Evolutionary conservation across 2,888 invertebrate genomes (phyloP).

Genomic region (Drosophila tripunctata): DNA sequence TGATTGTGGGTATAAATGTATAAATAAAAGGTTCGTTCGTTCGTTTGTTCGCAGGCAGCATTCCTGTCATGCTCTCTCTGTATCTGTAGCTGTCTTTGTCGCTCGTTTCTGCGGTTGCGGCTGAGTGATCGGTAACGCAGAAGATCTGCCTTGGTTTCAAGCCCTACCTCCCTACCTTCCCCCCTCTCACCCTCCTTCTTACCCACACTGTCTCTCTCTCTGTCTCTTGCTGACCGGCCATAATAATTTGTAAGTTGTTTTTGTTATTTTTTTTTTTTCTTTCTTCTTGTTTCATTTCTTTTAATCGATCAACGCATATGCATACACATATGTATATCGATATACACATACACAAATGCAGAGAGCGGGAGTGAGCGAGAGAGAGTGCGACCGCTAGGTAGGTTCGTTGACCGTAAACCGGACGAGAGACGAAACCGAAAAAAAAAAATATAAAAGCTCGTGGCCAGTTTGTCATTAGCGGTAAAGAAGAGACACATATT

Average conservation of each 20-base stretch:
- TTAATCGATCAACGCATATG: slow-evolving; percentile 74
- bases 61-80: slow-evolving; percentile 29
- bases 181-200: no score
- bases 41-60: slow-evolving; percentile 22
- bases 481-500: slow-evolving; percentile 63
- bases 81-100: background rate
- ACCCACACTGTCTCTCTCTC: no score
- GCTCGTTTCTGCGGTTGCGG: slow-evolving; percentile 11
- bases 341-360: background rate
- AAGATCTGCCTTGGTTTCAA: slow-evolving; percentile 43
- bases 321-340: slow-evolving; percentile 31
- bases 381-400: slow-evolving; percentile 36
- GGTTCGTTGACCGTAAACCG: slow-evolving; percentile 78
- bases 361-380: slow-evolving; percentile 10
- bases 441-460: no score
- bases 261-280: slow-evolving; percentile 37
- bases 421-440: slow-evolving; percentile 69
- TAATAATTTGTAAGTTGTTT: slow-evolving; percentile 64
- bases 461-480: slow-evolving; percentile 68
- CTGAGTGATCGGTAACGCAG: slow-evolving; percentile 39
- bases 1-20: background rate
- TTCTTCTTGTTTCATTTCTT: slow-evolving; percentile 46
- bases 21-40: slow-evolving; percentile 27
- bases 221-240: slow-evolving; percentile 37
- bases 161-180: no score